Conservation (phyloP, 1,140 invertebrate genomes). For the Drosophila tani region DNA sequence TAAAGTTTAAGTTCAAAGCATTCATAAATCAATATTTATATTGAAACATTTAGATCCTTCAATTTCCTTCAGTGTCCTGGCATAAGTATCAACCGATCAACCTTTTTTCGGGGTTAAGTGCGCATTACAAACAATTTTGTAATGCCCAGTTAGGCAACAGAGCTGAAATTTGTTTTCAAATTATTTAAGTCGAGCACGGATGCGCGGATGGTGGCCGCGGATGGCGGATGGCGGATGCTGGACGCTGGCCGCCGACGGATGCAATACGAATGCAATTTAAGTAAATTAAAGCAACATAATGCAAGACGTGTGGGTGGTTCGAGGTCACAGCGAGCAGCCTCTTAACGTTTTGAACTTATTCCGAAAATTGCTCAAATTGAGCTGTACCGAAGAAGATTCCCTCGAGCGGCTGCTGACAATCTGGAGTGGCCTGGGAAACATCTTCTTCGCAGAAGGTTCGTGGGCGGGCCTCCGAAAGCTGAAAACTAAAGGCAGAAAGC, state of each 20-base stretch:
- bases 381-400: slow-evolving; percentile 46
- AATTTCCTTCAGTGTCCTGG: not conserved
- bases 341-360: slow-evolving; percentile 50
- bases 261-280: slow-evolving; percentile 66
- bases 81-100: slow-evolving; percentile 15
- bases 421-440: slow-evolving; percentile 49
- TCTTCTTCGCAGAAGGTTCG: slow-evolving; percentile 18
- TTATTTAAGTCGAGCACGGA: slow-evolving; percentile 79
- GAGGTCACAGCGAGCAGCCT: slow-evolving; percentile 44
- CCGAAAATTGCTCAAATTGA: slow-evolving; percentile 65
- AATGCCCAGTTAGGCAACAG: slow-evolving; percentile 79
- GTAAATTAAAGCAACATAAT: slow-evolving; percentile 80
- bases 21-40: too few species aligned
- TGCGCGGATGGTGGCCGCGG: slow-evolving; percentile 21
- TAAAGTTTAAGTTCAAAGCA: too few species aligned
- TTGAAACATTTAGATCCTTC: too few species aligned
- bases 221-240: not conserved
- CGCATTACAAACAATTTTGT: slow-evolving; percentile 76
- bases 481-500: not conserved
- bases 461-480: slow-evolving; percentile 43
- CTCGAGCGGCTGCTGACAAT: slow-evolving; percentile 46
- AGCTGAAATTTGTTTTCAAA: slow-evolving; percentile 79
- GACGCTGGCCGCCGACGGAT: slow-evolving; percentile 12
- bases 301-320: slow-evolving; percentile 75
- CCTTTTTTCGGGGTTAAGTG: slow-evolving; percentile 72